Base-by-base conservation (phyloP, 2,888 invertebrate species). In the Rotaria socialis region DNA sequence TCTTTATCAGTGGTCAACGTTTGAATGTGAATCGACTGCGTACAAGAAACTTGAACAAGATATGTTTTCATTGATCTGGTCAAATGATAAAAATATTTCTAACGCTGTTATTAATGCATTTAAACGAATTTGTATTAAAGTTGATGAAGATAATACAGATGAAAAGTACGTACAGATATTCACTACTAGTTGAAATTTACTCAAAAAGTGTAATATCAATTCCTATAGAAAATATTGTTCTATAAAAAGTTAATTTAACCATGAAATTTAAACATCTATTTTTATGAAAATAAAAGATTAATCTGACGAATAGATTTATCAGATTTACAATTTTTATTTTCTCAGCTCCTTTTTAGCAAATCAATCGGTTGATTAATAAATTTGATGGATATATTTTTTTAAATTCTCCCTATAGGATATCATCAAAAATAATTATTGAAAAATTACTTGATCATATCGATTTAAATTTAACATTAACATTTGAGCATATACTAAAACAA, bases 11-110 rank as follows among this genome's bases (percentile, higher is more conserved):
- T 80, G 80, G 80, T 80, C 80, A 80, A 47, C 80, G 14, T 80
- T 47, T 19, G 80, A 80, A 47, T 47, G 47, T n/a, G 14, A 47
- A 47, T 80, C 80, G n/a, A n/a, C 24, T 80, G n/a, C 10, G 4
- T 80, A 80, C 47, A 80, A 80, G 47, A 80, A 80, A 47, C 22
- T 80, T 22, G 80, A 80, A 80, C 41, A 47, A 47, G 24, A 80
- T 80, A 11, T 80, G 19, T 80, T 80, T 80, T 80, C 80, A 43
- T 80, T 80, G 6, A 80, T 80, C 11, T 80, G 80, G 80, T 80
- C 80, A 24, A 47, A 22, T 24, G 80, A 80, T 80, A 80, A 80
- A 24, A 47, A 80, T 47, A 80, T 80, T 22, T 47, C 80, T 0
- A 80, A 22, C n/a, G 80, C 80, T 24, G 80, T 80, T 47, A 24